Evolutionary conservation across 1,140 invertebrate genomes (phyloP).

Genomic region (Ephestia elutella): DNA sequence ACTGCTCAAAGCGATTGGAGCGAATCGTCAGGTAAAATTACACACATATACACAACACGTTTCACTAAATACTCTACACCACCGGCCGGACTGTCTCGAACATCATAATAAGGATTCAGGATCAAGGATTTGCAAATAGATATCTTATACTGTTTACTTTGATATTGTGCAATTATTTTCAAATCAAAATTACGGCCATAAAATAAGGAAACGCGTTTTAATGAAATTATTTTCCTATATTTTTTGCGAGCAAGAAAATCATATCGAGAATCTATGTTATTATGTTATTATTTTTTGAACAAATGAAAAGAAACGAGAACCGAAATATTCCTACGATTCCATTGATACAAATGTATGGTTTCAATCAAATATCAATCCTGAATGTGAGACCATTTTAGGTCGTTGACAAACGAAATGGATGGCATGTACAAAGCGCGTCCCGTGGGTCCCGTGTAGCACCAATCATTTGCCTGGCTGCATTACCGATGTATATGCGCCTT

Average conservation of each 20-base stretch:
- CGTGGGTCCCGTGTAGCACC: slow-evolving; percentile 25
- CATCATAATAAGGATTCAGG: background rate
- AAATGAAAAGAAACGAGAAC: too few relatives aligned
- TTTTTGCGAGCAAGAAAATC: too few relatives aligned
- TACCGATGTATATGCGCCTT: slow-evolving; percentile 49
- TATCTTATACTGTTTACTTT: background rate
- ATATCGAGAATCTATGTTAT: too few relatives aligned
- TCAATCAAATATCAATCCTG: background rate
- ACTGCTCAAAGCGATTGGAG: too few relatives aligned
- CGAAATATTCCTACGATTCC: too few relatives aligned
- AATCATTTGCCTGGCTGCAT: slow-evolving; percentile 58
- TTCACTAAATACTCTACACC: background rate
- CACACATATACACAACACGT: too few relatives aligned
- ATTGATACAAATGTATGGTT: too few relatives aligned
- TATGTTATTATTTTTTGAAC: too few relatives aligned
- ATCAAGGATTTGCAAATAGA: background rate
- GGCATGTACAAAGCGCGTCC: slow-evolving; percentile 25
- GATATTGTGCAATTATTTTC: background rate
- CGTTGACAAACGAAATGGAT: background rate
- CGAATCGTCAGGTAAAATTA: too few relatives aligned
- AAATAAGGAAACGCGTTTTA: too few relatives aligned
- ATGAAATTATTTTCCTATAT: too few relatives aligned
- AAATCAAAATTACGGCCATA: background rate
- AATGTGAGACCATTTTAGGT: background rate
- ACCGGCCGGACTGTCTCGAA: too few relatives aligned